A percentile compares a stretch with the other conserved stretches of the same genome.
These are phyloP conservation scores for Lathamus discolor DNA, from an alignment of 2,113 vertebrate genomes.

Conservation along the genomic window DNA sequence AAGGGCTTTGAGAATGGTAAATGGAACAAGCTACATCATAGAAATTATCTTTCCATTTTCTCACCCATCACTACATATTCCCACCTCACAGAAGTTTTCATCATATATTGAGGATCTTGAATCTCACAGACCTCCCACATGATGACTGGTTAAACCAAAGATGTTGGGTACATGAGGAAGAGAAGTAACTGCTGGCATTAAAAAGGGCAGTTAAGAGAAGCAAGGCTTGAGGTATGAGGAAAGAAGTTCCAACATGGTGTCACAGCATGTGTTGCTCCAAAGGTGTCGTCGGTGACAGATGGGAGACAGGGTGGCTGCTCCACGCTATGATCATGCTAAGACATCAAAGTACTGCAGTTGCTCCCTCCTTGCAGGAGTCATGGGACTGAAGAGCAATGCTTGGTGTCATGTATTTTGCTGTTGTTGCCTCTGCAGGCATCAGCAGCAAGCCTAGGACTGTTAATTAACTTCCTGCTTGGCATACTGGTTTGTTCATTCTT, in stretches of 20 bases:
- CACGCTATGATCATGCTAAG: neutral
- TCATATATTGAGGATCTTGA: neutral
- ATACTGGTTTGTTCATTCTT: neutral
- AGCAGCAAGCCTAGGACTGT: neutral
- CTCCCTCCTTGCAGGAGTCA: neutral
- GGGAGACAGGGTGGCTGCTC: neutral
- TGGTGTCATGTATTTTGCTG: neutral
- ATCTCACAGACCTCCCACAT: neutral
- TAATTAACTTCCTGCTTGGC: neutral
- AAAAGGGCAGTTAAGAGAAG: neutral
- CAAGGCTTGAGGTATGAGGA: neutral
- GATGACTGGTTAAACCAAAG: neutral
- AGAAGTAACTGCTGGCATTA: neutral
- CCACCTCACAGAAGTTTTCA: neutral
- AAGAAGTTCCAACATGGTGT: neutral
- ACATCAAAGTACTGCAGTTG: neutral
- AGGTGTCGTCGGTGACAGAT: accelerated
- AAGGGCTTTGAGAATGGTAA: neutral
- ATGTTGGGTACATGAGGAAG: neutral
- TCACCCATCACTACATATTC: neutral
- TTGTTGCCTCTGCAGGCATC: neutral
- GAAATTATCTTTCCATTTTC: neutral
- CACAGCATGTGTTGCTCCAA: neutral
- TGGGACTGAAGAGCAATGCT: neutral
- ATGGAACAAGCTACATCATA: neutral